Conservation (phyloP, 1,140 invertebrate genomes). For the Argopecten irradians region DNA sequence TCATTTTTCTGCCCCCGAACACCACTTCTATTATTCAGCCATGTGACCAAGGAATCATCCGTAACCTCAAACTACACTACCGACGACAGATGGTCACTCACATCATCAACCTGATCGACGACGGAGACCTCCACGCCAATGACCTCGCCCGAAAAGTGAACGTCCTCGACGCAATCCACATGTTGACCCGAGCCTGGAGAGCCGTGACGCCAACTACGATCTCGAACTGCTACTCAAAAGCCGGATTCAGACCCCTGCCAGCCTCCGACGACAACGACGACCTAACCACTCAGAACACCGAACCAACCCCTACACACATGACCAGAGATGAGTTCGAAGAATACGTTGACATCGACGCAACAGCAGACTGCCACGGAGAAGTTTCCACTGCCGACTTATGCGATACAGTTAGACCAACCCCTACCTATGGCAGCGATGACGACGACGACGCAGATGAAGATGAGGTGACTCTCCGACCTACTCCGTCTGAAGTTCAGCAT, state of each 20-base stretch:
- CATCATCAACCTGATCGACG: conserved; percentile 25
- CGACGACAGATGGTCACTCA: conserved; percentile 21
- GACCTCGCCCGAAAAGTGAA: conserved; percentile 24
- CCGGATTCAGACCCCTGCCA: neutral
- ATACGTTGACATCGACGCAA: conserved; percentile 10
- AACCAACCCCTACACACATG: neutral
- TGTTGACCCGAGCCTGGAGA: conserved; percentile 39
- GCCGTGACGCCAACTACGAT: conserved; percentile 6
- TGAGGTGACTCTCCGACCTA: no score
- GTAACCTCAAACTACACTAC: conserved; percentile 46
- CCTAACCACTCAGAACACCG: neutral
- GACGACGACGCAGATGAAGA: no score
- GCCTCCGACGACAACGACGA: neutral
- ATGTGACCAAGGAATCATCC: conserved; percentile 49
- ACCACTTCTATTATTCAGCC: conserved; percentile 51
- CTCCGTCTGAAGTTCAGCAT: no score
- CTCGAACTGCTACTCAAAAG: conserved; percentile 37
- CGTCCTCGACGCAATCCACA: conserved; percentile 40
- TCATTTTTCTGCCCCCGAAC: conserved; percentile 50
- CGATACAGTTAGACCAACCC: neutral
- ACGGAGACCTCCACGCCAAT: neutral
- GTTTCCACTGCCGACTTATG: conserved; percentile 7
- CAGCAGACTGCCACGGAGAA: neutral
- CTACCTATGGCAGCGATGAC: neutral
- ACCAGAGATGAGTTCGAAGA: neutral